A percentile compares a stretch with the other conserved stretches of the same genome.
Evolutionary conservation across 2,113 vertebrate genomes (phyloP).

Genomic region (Brachyhypopomus gauderio): DNA sequence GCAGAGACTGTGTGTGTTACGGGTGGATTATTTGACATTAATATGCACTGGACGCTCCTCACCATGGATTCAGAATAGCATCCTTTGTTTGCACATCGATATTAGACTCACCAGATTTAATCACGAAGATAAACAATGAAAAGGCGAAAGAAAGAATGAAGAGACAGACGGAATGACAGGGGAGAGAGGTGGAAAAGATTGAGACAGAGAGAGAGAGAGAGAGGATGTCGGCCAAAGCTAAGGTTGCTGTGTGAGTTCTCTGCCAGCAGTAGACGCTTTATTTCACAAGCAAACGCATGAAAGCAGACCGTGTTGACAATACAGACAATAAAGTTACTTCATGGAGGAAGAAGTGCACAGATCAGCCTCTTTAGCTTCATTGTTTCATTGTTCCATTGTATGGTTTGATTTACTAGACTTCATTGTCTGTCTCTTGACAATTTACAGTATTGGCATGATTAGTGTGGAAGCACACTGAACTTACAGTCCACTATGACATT

Average conservation of each 20-base stretch:
- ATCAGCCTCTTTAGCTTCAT: no score
- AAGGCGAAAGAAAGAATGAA: not conserved
- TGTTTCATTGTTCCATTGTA: no score
- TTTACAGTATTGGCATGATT: no score
- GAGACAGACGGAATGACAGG: not conserved
- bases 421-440: no score
- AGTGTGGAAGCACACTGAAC: not conserved
- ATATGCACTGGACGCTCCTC: slow-evolving; percentile 72
- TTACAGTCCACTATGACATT: not conserved
- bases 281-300: not conserved
- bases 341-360: no score
- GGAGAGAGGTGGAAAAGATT: not conserved
- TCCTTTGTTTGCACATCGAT: slow-evolving; percentile 77
- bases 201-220: not conserved
- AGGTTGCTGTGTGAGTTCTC: no score
- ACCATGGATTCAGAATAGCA: slow-evolving; percentile 67
- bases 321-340: no score
- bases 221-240: no score
- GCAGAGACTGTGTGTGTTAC: slow-evolving; percentile 69
- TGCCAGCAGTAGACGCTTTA: slow-evolving; percentile 1
- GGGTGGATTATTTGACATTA: slow-evolving; percentile 71
- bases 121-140: slow-evolving; percentile 76
- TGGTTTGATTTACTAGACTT: no score
- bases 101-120: slow-evolving; percentile 78
- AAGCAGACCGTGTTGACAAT: no score